These are phyloP conservation scores for Catalaphyllia jardinei DNA, from an alignment of 64 coral and sea anemone species.

Conservation along the genomic window DNA sequence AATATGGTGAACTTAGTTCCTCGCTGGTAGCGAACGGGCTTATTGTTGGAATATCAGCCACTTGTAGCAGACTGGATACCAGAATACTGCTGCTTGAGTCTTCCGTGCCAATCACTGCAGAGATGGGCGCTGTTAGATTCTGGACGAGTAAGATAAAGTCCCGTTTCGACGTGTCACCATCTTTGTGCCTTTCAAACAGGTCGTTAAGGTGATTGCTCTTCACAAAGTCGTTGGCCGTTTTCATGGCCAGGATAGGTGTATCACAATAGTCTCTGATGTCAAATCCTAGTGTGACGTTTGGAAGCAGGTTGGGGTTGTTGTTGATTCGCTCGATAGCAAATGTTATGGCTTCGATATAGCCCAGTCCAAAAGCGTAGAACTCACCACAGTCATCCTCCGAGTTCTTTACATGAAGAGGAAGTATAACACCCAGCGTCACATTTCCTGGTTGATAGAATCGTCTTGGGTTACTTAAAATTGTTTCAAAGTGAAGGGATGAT, in stretches of 20 bases:
- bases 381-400: slow-evolving; percentile 42
- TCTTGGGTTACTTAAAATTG: background rate
- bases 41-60: slow-evolving; percentile 58
- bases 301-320: slow-evolving; percentile 49
- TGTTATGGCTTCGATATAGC: slow-evolving; percentile 59
- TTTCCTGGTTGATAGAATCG: slow-evolving; percentile 54
- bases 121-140: slow-evolving; percentile 55
- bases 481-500: background rate
- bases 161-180: background rate
- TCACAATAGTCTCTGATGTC: slow-evolving; percentile 72
- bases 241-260: slow-evolving; percentile 46
- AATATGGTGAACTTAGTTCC: slow-evolving; percentile 64
- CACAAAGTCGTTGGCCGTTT: slow-evolving; percentile 43
- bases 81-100: slow-evolving; percentile 54
- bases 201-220: slow-evolving; percentile 53
- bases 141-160: background rate
- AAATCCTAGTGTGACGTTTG: slow-evolving; percentile 46
- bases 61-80: slow-evolving; percentile 69
- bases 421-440: slow-evolving; percentile 47
- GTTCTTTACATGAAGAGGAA: slow-evolving; percentile 36
- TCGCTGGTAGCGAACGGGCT: slow-evolving; percentile 72
- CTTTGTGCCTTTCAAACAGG: background rate
- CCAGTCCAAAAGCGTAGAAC: slow-evolving; percentile 62
- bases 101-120: slow-evolving; percentile 62
- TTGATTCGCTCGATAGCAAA: slow-evolving; percentile 62